Conservation (phyloP, 2,888 invertebrate species). For the Beris chalybata region DNA sequence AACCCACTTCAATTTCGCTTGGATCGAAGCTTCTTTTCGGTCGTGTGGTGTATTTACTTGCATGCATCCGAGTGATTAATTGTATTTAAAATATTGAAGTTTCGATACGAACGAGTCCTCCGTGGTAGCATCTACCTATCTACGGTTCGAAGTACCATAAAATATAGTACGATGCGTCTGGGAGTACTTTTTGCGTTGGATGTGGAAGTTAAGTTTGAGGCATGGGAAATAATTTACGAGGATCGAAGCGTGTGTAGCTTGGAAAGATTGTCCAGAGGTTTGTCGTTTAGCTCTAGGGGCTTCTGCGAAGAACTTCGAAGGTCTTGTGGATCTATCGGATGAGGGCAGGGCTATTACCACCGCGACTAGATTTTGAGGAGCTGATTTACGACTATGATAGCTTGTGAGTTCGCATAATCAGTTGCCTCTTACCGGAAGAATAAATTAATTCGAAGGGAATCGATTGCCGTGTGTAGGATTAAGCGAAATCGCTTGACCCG, state of each 20-base stretch:
- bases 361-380: slow-evolving; percentile 16
- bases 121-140: neutral
- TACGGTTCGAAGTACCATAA: neutral
- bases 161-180: slow-evolving; percentile 10
- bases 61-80: slow-evolving; percentile 17
- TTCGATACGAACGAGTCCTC: slow-evolving; percentile 10
- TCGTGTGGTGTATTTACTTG: neutral
- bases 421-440: slow-evolving; percentile 33
- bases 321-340: too few species aligned
- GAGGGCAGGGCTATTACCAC: too few species aligned
- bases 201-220: neutral
- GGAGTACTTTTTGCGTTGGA: neutral
- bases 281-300: too few species aligned
- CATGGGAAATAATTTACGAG: slow-evolving; percentile 18
- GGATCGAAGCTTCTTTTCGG: too few species aligned
- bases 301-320: too few species aligned
- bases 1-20: too few species aligned
- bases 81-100: slow-evolving; percentile 15
- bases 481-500: slow-evolving; percentile 25
- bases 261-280: too few species aligned
- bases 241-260: neutral
- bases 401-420: slow-evolving; percentile 34
- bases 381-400: slow-evolving; percentile 34
- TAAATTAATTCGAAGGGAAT: slow-evolving; percentile 31
- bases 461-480: slow-evolving; percentile 20